Evolutionary conservation across 2,888 invertebrate species (phyloP), one percentile per base, ranked within the genome.

Genomic region (Perizoma affinitatum): DNA sequence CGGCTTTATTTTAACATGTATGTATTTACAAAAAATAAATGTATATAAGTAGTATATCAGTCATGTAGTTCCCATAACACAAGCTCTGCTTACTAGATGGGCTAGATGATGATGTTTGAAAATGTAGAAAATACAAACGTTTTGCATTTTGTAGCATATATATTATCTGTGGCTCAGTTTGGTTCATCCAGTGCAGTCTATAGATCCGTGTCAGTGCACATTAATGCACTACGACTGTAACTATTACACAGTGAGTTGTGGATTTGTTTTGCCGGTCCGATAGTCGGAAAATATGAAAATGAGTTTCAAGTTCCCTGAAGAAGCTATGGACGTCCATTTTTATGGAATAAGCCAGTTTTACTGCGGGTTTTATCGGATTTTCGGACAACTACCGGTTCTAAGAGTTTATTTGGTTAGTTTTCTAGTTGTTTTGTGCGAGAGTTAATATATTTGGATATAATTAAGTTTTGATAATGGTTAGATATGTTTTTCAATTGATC

Each of bases 231-330:
- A 79, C 80, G 80, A 79, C 77, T 83, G 84, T 83, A 84, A 86
- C 85, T 87, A 87, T 87, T 87, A 85, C 82, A 66, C 68, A 45
- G 83, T 88, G 89, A 90, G 87, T 89, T 90, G 90, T 88, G 87
- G 88, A 86, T 88, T 88, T 90, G 90, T 90, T 89, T 89, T 90
- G 87, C 82, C 79, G 82, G 76, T 80, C 86, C 84, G 82, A 86
- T 83, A 80, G 82, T 78, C 83, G 82, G 80, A 84, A 70, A 87
- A 87, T 88, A 88, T 88, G 87, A 89, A 87, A 87, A 89, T 87
- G 82, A 86, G 87, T 84, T 84, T 80, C 80, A 78, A 82, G 79
- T 84, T 71, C 75, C 69, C 75, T 77, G 75, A 79, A 75, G 72
- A 75, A 73, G 79, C 54, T 36, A 53, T 52, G 58, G 45, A 55